These are phyloP conservation scores for Hemiprocne comata DNA, from an alignment of 2,113 vertebrate species.

Conservation along the genomic window DNA sequence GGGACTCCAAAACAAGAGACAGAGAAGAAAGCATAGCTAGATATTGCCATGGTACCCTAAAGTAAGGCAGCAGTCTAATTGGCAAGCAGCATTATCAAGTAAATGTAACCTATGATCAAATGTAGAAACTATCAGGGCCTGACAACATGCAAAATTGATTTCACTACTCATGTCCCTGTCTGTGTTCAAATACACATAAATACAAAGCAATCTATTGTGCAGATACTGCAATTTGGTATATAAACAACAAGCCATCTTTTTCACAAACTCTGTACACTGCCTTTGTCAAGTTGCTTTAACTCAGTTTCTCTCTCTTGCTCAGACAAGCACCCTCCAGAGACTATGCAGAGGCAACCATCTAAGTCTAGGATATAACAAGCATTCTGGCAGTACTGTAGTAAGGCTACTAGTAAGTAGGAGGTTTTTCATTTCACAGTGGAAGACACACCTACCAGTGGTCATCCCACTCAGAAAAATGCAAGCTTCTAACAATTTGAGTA, in stretches of 20 bases:
- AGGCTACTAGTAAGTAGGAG: not conserved
- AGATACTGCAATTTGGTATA: not conserved
- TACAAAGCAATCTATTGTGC: not conserved
- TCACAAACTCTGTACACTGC: not conserved
- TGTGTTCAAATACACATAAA: not conserved
- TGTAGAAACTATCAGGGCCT: not conserved
- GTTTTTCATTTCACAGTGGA: not conserved
- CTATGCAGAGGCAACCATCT: rapidly evolving
- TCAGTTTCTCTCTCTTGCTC: not conserved
- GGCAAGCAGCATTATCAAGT: not conserved
- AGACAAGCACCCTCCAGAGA: not conserved
- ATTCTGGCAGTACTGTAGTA: not conserved
- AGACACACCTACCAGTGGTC: not conserved
- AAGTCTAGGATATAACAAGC: not conserved
- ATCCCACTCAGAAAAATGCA: not conserved
- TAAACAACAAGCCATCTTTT: not conserved
- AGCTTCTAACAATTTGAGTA: not conserved
- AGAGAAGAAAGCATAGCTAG: not conserved
- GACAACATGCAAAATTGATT: not conserved
- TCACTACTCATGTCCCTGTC: not conserved
- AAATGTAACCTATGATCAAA: not conserved
- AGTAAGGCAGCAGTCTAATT: not conserved
- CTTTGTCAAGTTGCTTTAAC: not conserved
- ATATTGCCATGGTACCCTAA: not conserved
- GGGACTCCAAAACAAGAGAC: not conserved